Evolutionary conservation across 92 coral and sea anemone genomes (phyloP), one percentile per base, ranked within the genome.

Genomic region (Siderastrea siderea): DNA sequence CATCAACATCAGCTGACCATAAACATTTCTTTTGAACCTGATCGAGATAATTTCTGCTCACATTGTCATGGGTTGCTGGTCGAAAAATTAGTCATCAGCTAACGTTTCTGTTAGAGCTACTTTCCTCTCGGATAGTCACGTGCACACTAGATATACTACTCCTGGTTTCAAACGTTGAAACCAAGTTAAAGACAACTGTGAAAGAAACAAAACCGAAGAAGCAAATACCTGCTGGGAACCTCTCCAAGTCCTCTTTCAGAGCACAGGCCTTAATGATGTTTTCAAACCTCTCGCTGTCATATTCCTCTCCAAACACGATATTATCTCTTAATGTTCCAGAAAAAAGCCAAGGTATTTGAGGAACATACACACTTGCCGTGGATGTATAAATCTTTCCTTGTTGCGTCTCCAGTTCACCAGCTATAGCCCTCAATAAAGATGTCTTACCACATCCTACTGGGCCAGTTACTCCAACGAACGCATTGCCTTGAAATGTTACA

Each of bases 321-420:
- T 84, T 84, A 17, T 84, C 88, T 47, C 74, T 51, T 17, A 84
- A 49, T 43, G 88, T 84, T 6, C 88, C 88, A 5, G 88, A 84
- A 67, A 84, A 84, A n/a, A 84, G 52, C 88, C 88, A 84, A 4
- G 88, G 53, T 74, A 64, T 84, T 60, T 84, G 88, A 6, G 88
- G 46, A 2, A 84, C 82, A 38, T 84, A 84, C 2, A 17, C 82
- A 26, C 47, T 47, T 14, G 55, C 45, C 7, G 71, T 63, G 17
- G 44, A 61, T 6, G 62, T 11, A n/a, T 17, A 44, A 15, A 84
- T 62, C 10, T 59, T 1, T 8, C 88, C 88, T 17, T 84, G 59
- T 5, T 48, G 38, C 4, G 60, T 74, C 19, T 84, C 82, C 5
- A 84, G 81, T 13, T 84, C 88, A 1, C 88, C 88, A 53, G 51